Evolutionary conservation across 2,888 invertebrate species (phyloP).

Genomic region (Scelioninae gen. 2): DNA sequence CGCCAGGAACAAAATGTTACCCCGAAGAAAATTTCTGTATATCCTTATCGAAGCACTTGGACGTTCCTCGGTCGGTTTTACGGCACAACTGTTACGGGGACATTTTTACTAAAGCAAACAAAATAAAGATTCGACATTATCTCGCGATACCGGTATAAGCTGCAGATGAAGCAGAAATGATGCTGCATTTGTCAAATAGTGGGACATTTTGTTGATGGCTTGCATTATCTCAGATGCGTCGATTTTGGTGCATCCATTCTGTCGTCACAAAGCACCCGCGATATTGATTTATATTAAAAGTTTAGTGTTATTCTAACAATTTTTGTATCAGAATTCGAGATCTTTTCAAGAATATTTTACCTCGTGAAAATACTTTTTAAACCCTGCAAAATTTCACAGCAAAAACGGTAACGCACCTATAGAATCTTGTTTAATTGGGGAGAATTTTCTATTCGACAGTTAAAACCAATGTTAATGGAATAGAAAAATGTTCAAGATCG

Average conservation of each 20-base stretch:
- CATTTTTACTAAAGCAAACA: constrained; percentile 26
- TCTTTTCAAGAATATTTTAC: no score
- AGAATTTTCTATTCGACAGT: no score
- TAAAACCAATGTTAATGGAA: no score
- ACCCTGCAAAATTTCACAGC: no score
- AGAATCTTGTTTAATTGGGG: no score
- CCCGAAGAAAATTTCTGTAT: constrained; percentile 34
- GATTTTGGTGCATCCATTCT: not conserved
- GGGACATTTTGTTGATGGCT: constrained; percentile 6
- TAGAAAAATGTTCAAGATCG: no score
- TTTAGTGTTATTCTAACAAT: no score
- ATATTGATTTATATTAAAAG: no score
- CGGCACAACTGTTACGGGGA: constrained; percentile 22
- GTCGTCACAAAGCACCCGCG: no score
- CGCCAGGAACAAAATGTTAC: constrained; percentile 22
- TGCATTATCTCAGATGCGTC: not conserved
- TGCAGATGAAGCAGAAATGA: not conserved
- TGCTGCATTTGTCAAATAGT: constrained; percentile 16
- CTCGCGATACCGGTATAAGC: not conserved
- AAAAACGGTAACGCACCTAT: no score
- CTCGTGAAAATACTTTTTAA: no score
- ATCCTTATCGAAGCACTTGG: constrained; percentile 39
- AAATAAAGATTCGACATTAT: constrained; percentile 18
- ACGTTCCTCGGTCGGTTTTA: constrained; percentile 24
- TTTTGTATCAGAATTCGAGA: no score